Percentiles rank a stretch among this genome's conserved stretches.
Evolutionary conservation across 2,113 vertebrate genomes (phyloP).

Genomic region (Propithecus coquereli): DNA sequence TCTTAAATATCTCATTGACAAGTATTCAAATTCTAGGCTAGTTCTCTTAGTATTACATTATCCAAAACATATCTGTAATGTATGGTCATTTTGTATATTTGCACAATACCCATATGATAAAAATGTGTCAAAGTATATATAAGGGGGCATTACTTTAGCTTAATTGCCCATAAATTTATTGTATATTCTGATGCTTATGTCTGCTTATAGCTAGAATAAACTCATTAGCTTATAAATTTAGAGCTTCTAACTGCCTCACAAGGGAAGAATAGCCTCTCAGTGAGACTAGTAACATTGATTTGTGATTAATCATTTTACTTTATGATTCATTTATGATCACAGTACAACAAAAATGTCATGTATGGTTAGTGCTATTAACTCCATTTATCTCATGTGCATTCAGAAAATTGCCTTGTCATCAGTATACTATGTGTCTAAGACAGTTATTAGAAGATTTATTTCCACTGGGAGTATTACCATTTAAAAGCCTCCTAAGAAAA

Average conservation of each 20-base stretch:
- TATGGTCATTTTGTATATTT: slow-evolving; percentile 84
- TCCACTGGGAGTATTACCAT: neutral
- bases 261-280: slow-evolving; percentile 82
- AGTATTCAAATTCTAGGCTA: slow-evolving; percentile 78
- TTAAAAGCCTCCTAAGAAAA: neutral
- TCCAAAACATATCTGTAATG: slow-evolving; percentile 82
- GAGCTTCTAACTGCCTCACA: slow-evolving; percentile 77
- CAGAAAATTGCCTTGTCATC: slow-evolving; percentile 82
- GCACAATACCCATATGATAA: slow-evolving; percentile 78
- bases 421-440: slow-evolving; percentile 62
- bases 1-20: slow-evolving; percentile 71
- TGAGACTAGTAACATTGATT: slow-evolving; percentile 85
- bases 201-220: slow-evolving; percentile 83
- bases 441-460: slow-evolving; percentile 56
- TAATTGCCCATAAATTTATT: slow-evolving; percentile 84
- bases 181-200: slow-evolving; percentile 72
- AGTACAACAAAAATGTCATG: slow-evolving; percentile 81
- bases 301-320: slow-evolving; percentile 86
- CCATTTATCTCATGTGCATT: slow-evolving; percentile 80
- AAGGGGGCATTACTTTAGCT: slow-evolving; percentile 79
- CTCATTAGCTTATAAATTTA: slow-evolving; percentile 83
- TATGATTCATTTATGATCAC: slow-evolving; percentile 84
- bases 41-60: slow-evolving; percentile 80
- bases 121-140: slow-evolving; percentile 81
- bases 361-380: slow-evolving; percentile 83